Conservation (phyloP, 1,140 invertebrate species). For the Agrypnia vestita region DNA sequence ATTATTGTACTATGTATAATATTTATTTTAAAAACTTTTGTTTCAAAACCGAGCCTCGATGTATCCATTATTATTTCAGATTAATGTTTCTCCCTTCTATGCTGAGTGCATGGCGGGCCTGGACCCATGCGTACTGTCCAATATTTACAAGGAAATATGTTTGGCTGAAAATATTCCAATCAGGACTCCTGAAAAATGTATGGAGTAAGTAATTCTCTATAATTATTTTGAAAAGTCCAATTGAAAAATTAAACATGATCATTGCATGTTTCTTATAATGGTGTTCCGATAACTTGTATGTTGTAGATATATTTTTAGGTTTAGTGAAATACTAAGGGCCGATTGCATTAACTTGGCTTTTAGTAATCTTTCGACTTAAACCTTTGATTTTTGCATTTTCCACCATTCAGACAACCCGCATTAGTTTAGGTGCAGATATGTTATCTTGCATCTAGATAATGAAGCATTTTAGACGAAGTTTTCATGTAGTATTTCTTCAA, state of each 20-base stretch:
- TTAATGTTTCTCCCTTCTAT: slow-evolving; percentile 78
- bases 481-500: too few species aligned
- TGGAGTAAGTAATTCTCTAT: slow-evolving; percentile 75
- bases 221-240: not conserved
- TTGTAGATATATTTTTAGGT: not conserved
- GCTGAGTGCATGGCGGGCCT: slow-evolving; percentile 76
- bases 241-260: not conserved
- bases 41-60: too few species aligned
- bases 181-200: slow-evolving; percentile 85
- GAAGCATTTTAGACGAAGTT: too few species aligned
- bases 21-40: not conserved
- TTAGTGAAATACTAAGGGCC: not conserved
- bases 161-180: slow-evolving; percentile 81
- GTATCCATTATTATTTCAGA: slow-evolving; percentile 60
- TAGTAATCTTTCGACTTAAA: too few species aligned
- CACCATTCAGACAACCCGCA: too few species aligned
- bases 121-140: slow-evolving; percentile 82
- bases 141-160: slow-evolving; percentile 87
- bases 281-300: not conserved
- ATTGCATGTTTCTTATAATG: not conserved
- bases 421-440: too few species aligned
- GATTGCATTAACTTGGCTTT: too few species aligned
- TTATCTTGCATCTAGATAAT: too few species aligned
- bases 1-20: too few species aligned
- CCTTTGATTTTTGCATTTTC: too few species aligned